Percentiles rank a stretch among this genome's conserved stretches.
phyloP scores from a whole-genome alignment of 2,797 vertebrate genomes.

The Sphenodon punctatus region DNA sequence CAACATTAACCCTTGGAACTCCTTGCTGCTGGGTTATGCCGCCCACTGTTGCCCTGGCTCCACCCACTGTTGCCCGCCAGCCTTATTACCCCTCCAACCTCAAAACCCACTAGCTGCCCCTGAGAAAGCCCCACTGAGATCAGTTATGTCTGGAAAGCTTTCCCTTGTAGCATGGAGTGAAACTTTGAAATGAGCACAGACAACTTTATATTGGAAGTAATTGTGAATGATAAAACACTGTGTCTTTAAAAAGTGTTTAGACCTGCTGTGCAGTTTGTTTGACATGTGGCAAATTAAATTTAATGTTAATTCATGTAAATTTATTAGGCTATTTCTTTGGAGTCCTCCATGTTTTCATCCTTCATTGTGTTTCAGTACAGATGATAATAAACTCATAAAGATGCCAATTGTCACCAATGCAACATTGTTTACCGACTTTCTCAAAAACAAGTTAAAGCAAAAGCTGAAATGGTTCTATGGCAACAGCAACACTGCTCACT shows the following conservation, averaged over 20 bases:
- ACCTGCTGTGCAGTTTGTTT: slow-evolving; percentile 48
- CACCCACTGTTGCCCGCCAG: no score
- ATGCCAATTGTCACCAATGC: slow-evolving; percentile 42
- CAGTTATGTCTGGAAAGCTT: not conserved
- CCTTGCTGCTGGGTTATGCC: no score
- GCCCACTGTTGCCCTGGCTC: no score
- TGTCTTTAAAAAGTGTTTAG: slow-evolving; percentile 38
- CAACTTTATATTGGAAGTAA: not conserved
- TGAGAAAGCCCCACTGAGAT: no score
- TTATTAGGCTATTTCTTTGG: slow-evolving; percentile 45
- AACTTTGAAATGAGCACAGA: not conserved
- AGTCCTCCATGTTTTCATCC: slow-evolving; percentile 23
- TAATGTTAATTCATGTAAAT: slow-evolving; percentile 61
- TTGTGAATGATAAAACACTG: slow-evolving; percentile 2
- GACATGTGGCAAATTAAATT: slow-evolving; percentile 63
- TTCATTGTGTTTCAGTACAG: slow-evolving; percentile 35
- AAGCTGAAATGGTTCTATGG: not conserved
- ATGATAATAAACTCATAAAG: slow-evolving; percentile 53
- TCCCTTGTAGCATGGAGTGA: not conserved
- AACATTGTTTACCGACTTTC: slow-evolving; percentile 43
- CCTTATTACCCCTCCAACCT: no score
- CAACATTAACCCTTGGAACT: no score
- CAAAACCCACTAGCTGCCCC: no score
- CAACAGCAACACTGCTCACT: not conserved
- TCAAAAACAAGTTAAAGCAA: slow-evolving; percentile 25